These are phyloP conservation scores for Onychomys torridus DNA, from an alignment of 2,797 vertebrate genomes.

Conservation along the genomic window DNA sequence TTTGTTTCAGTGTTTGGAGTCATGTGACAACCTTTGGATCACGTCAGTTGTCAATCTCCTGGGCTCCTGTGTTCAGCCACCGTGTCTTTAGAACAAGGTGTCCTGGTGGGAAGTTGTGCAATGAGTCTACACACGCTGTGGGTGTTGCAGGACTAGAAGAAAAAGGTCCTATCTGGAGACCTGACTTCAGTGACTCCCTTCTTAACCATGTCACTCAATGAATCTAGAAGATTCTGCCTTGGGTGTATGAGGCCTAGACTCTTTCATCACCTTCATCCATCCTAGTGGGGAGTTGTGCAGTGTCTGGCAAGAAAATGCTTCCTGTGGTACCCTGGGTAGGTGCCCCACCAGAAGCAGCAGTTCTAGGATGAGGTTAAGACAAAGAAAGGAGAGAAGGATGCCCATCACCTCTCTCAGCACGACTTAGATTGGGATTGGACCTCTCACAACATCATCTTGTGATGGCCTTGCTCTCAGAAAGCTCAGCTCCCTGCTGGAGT, in stretches of 20 bases:
- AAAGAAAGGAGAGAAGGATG: neutral
- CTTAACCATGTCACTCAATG: neutral
- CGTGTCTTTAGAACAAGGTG: neutral
- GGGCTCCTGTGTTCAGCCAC: neutral
- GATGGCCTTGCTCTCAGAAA: neutral
- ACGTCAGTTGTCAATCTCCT: neutral
- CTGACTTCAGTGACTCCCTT: neutral
- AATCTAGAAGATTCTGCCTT: neutral
- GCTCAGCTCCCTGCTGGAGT: no score
- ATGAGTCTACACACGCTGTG: neutral
- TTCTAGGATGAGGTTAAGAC: neutral
- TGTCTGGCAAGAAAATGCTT: neutral
- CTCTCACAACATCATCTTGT: no score
- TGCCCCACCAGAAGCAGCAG: neutral
- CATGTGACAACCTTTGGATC: neutral
- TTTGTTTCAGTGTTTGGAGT: neutral
- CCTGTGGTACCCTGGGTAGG: neutral
- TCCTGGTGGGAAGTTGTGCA: neutral
- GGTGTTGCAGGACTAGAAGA: neutral
- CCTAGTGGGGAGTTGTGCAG: neutral
- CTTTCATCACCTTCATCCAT: neutral
- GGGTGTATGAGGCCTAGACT: neutral
- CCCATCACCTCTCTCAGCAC: accelerated
- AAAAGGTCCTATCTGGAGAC: neutral
- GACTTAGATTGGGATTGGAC: neutral